Percentiles rank a stretch among this genome's conserved stretches.
Evolutionary conservation across 64 coral and sea anemone genomes (phyloP).

Genomic region (Cladopsammia gracilis): DNA sequence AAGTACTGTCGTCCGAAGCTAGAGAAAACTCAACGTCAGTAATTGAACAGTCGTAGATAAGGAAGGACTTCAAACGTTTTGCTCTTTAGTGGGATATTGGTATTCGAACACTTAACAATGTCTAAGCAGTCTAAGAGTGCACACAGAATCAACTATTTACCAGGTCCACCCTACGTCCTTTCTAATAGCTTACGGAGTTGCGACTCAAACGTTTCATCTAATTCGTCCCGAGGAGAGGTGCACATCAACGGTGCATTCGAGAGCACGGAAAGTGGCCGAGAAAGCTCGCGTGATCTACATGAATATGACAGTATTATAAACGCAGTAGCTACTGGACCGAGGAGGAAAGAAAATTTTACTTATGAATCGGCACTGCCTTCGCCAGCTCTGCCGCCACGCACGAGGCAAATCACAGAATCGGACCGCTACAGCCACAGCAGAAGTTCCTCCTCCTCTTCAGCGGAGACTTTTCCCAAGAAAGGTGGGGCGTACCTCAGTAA

Average conservation of each 20-base stretch:
- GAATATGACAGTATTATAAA: slow-evolving; percentile 3
- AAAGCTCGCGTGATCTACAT: not conserved
- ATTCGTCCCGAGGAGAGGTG: not conserved
- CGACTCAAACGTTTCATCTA: not conserved
- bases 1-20: no score
- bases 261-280: not conserved
- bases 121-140: not conserved
- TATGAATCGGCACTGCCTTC: not conserved
- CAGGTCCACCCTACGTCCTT: not conserved
- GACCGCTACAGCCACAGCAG: not conserved
- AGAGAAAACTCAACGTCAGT: no score
- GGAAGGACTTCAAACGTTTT: not conserved
- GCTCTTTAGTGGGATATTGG: not conserved
- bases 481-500: not conserved
- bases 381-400: not conserved
- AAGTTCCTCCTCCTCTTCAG: not conserved
- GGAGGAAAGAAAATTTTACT: not conserved
- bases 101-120: not conserved
- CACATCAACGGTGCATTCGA: not conserved
- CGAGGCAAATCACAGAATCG: not conserved
- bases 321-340: not conserved
- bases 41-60: not conserved
- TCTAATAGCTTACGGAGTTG: not conserved
- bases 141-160: not conserved
- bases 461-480: not conserved